A percentile compares a stretch with the other conserved stretches of the same genome.
Conservation (phyloP, 2,888 invertebrate genomes). For the Luperina testacea region DNA sequence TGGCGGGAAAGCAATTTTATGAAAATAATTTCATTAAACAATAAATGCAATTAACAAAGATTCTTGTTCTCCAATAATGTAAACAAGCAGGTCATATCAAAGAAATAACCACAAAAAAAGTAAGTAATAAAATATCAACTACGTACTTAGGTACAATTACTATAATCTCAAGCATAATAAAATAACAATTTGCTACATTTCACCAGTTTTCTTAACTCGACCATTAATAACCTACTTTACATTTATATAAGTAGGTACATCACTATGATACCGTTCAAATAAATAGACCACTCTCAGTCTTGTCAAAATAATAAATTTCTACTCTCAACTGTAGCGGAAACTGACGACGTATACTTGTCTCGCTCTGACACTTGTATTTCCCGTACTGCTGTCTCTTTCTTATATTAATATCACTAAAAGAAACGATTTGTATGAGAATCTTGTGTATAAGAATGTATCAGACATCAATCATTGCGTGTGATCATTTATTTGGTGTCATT, state of each 20-base stretch:
- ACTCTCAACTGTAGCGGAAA: constrained; percentile 53
- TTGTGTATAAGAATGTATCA: constrained; percentile 59
- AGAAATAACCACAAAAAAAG: not conserved
- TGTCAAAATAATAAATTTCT: constrained; percentile 69
- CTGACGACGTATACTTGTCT: constrained; percentile 40
- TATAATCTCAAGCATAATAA: constrained; percentile 39
- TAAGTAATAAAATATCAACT: constrained; percentile 3
- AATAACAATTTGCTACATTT: constrained; percentile 32
- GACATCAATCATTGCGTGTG: constrained; percentile 58
- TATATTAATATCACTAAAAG: constrained; percentile 59
- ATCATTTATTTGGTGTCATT: constrained; percentile 55
- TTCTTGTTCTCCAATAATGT: not conserved
- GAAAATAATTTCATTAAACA: not conserved
- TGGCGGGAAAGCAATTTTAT: no score
- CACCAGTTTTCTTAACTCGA: constrained; percentile 36
- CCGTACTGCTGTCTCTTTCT: constrained; percentile 42
- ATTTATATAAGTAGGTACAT: constrained; percentile 56
- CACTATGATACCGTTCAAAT: constrained; percentile 58
- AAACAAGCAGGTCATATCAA: not conserved
- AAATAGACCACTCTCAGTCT: constrained; percentile 68
- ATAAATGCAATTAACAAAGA: not conserved
- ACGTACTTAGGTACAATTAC: not conserved
- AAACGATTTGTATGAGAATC: constrained; percentile 58
- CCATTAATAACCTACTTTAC: constrained; percentile 61
- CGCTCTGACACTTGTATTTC: constrained; percentile 14